These are phyloP conservation scores for Drosophila erecta DNA, from an alignment of 1,140 invertebrate species.

Conservation along the genomic window DNA sequence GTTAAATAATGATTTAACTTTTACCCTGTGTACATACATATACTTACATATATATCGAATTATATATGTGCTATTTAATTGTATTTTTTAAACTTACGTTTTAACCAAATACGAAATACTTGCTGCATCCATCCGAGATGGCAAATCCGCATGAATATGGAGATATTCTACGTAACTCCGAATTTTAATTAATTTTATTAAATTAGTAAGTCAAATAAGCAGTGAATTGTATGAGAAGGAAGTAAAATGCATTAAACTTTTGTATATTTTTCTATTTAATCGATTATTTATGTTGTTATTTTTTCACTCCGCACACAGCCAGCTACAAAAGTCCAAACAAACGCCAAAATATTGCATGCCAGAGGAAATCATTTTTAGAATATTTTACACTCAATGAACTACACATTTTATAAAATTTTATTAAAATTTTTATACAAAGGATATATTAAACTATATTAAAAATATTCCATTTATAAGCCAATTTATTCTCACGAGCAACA, in stretches of 20 bases:
- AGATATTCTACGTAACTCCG: constrained; percentile 7
- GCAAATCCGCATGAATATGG: constrained; percentile 45
- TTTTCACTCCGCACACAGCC: constrained; percentile 28
- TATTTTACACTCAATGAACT: constrained; percentile 55
- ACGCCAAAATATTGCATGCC: constrained; percentile 70
- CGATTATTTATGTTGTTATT: constrained; percentile 21
- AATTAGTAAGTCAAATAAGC: constrained; percentile 30
- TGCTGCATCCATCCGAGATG: constrained; percentile 67
- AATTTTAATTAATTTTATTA: constrained; percentile 39
- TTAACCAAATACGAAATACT: constrained; percentile 60
- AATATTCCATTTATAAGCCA: constrained; percentile 67
- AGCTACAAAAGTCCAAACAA: constrained; percentile 33
- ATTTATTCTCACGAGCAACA: constrained; percentile 72
- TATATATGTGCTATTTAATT: constrained; percentile 40
- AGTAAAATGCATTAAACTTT: constrained; percentile 46
- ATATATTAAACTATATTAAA: constrained; percentile 40
- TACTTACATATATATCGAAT: constrained; percentile 15
- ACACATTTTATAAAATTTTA: constrained; percentile 69
- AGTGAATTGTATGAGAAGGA: constrained; percentile 55
- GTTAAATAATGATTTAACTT: constrained; percentile 60
- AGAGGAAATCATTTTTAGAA: constrained; percentile 59
- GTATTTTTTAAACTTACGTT: constrained; percentile 32
- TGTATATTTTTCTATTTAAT: constrained; percentile 62
- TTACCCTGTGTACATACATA: constrained; percentile 62
- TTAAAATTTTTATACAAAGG: constrained; percentile 61